Percentiles rank a stretch among this genome's conserved stretches.
These are phyloP conservation scores for Antigone vipio DNA, from an alignment of 2,113 vertebrate species.

Conservation along the genomic window DNA sequence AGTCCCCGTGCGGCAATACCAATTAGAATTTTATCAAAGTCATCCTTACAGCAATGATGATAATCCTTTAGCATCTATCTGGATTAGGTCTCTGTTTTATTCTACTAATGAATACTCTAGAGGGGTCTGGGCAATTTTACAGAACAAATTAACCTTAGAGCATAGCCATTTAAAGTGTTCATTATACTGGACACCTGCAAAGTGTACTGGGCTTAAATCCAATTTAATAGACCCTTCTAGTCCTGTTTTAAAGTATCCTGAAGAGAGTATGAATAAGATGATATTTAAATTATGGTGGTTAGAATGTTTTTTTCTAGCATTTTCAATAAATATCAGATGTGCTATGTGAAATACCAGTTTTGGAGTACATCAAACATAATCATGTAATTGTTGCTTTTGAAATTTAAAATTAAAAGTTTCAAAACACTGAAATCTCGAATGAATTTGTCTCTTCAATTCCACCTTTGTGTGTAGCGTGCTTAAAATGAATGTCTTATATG, in stretches of 20 bases:
- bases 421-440: background rate
- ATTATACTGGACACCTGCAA: constrained; percentile 73
- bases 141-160: constrained; percentile 76
- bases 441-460: background rate
- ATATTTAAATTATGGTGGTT: constrained; percentile 47
- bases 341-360: background rate
- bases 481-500: background rate
- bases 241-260: constrained; percentile 50
- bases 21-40: constrained; percentile 70
- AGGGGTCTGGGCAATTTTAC: constrained; percentile 67
- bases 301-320: background rate
- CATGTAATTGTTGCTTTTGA: background rate
- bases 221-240: constrained; percentile 68
- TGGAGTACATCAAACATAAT: background rate
- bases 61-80: constrained; percentile 70
- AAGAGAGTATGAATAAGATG: constrained; percentile 38
- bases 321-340: constrained; percentile 29
- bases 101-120: constrained; percentile 74
- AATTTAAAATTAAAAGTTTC: background rate
- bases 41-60: constrained; percentile 57
- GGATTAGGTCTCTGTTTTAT: constrained; percentile 67
- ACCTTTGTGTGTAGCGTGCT: background rate
- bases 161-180: constrained; percentile 61
- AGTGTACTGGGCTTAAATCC: constrained; percentile 64
- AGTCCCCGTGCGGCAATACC: constrained; percentile 36